Base-by-base conservation (phyloP, 2,888 invertebrate genomes). In the Dromius quadrimaculatus region DNA sequence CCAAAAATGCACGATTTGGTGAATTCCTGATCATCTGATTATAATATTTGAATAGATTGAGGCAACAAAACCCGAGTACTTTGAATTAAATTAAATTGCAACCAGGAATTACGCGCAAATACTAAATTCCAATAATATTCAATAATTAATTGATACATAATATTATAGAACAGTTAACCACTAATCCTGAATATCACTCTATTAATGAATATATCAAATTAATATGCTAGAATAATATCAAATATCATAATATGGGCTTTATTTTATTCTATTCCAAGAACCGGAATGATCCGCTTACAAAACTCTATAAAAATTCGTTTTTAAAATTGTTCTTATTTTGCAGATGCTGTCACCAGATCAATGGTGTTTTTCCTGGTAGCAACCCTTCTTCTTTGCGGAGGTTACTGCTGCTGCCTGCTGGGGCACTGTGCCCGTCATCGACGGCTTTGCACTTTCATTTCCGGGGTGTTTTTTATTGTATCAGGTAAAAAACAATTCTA, bases 311-410 rank as follows among this genome's bases (percentile, higher is more conserved):
- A 15, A 9, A 34, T 17, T 34, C 34, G 9, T 32, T 5, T 6
- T 6, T 6, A 32, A 32, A 32, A 32, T 32, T 32, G 32, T 32
- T 28, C 13, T 19, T 59, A 6, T 4, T n/a, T 59, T 59, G 71
- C 87, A 95, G 95, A 95, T 84, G 92, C 95, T 59, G 94, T 95
- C 66, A 94, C 93, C 9, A 88, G 91, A 79, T 93, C 95, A 5
- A 92, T 93, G 62, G 89, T 91, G 47, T 94, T 95, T 76, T 90
- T 95, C 78, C 84, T 94, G 74, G 83, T 90, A 72, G 92, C 94
- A 2, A 91, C 92, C 57, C 82, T 91, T 38, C 87, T 94, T 19
- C 87, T 95, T 74, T 86, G 91, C 61, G 85, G 90, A 64, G 95
- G 92, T 22, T 94, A 94, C 75, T 84, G 93, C 74, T 92, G 92